Base-by-base conservation (phyloP, 2,888 invertebrate species). In the Congeria kusceri region DNA sequence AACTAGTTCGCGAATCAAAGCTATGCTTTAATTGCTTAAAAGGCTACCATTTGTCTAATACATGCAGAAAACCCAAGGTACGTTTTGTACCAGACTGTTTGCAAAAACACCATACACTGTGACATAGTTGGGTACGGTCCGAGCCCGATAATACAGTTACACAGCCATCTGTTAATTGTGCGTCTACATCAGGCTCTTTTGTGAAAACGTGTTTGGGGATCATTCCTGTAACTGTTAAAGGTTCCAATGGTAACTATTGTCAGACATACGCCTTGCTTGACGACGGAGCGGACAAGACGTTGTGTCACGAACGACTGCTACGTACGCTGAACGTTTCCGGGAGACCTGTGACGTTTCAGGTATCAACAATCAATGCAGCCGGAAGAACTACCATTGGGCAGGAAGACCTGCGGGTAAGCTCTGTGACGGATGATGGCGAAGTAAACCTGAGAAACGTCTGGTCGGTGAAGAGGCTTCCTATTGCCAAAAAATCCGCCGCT, bases 21-120 rank as follows among this genome's bases (percentile, higher is more conserved):
- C 44, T 73, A 44, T 77, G 64, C 49, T 77, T 46, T 18, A 77
- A 72, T 67, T 77, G 68, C 63, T 62, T 77, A 39, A 67, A 72
- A 46, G 68, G 62, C 15, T 73, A 78, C 18, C 73, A 78, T 57
- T 18, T 73, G 32, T 68, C 69, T 32, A 65, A 46, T 18, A 7
- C 44, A 57, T 78, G 73, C 61, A 73, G 73, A 53, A 73, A 57
- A 58, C 58, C 25, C 4, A 61, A 49, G 23, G 39, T 29, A 25
- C 65, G 65, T 46, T 58, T 58, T 27, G 69, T 70, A 18, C 53
- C 58, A 7, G 72, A 72, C 27, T 78, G 65, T 73, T 58, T 62
- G n/a, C 5, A 7, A 32, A 70, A 73, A 32, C 74, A 74, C 32
- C 56, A 74, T 61, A 25, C 46, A 23, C 47, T 79, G 20, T 57